Evolutionary conservation across 2,113 vertebrate species (phyloP).

Genomic region (Misgurnus mizolepis): DNA sequence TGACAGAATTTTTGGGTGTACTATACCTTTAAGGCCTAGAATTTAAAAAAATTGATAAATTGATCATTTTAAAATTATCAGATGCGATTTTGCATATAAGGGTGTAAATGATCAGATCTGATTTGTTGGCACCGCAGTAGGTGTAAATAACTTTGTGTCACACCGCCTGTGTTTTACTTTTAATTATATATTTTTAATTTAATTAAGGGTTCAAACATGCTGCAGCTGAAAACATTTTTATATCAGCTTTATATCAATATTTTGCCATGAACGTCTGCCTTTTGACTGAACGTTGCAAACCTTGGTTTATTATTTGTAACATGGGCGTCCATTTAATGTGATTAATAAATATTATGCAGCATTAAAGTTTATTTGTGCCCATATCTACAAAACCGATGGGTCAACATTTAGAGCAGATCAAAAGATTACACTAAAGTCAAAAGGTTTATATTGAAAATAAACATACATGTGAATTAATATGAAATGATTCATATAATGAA

Average conservation of each 20-base stretch:
- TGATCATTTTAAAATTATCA: too few relatives aligned
- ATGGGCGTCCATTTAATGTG: background rate
- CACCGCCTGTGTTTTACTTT: background rate
- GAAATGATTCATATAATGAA: background rate
- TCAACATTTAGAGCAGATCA: background rate
- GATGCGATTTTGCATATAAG: too few relatives aligned
- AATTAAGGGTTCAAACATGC: too few relatives aligned
- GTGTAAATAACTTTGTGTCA: background rate
- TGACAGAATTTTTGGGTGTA: too few relatives aligned
- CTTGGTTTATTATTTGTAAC: slow-evolving; percentile 26
- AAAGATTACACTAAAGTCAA: slow-evolving; percentile 8
- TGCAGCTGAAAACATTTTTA: background rate
- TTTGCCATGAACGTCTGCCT: background rate
- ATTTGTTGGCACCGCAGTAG: background rate
- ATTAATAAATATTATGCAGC: slow-evolving; percentile 1
- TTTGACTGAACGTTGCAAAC: slow-evolving; percentile 11
- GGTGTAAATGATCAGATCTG: background rate
- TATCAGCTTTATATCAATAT: background rate
- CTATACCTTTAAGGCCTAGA: too few relatives aligned
- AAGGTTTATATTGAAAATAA: background rate
- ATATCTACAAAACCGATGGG: background rate
- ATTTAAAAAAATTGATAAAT: too few relatives aligned
- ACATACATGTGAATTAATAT: slow-evolving; percentile 4
- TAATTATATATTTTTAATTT: background rate
- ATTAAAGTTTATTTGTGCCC: background rate